Percentiles rank a stretch among this genome's conserved stretches.
These are phyloP conservation scores for Valencia hispanica DNA, from an alignment of 2,797 vertebrate species.

Conservation along the genomic window DNA sequence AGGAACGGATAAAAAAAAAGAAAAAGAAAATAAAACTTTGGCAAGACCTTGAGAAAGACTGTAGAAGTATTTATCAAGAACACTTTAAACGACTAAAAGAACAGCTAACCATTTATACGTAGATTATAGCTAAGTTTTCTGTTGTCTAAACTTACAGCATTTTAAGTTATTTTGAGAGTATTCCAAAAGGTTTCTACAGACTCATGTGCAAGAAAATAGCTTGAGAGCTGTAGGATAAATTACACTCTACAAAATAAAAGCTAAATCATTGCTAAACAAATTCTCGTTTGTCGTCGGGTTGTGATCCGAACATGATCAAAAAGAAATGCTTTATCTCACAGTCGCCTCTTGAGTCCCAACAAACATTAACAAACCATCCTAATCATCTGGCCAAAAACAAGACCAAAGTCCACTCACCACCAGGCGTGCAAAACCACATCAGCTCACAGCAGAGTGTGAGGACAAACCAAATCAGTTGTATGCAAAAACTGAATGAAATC, in stretches of 20 bases:
- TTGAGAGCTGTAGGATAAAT: neutral
- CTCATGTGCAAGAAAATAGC: neutral
- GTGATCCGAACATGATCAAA: neutral
- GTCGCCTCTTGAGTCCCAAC: neutral
- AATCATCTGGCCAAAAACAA: neutral
- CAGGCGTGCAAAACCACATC: neutral
- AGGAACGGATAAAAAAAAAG: too few relatives aligned
- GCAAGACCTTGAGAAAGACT: too few relatives aligned
- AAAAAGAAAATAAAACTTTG: too few relatives aligned
- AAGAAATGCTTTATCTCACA: neutral
- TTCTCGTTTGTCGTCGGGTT: neutral
- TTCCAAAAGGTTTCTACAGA: neutral
- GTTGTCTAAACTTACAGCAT: too few relatives aligned
- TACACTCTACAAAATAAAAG: too few relatives aligned
- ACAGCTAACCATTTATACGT: too few relatives aligned
- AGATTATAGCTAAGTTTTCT: too few relatives aligned
- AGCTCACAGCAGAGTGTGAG: neutral
- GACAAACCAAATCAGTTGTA: neutral
- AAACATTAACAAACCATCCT: constrained; percentile 6
- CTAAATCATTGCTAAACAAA: too few relatives aligned
- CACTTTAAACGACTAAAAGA: too few relatives aligned
- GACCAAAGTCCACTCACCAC: constrained; percentile 1
- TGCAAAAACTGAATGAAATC: neutral
- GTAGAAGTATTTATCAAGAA: too few relatives aligned
- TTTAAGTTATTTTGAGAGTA: neutral